Evolutionary conservation across 2,113 vertebrate species (phyloP).

Genomic region (Sturnira hondurensis): DNA sequence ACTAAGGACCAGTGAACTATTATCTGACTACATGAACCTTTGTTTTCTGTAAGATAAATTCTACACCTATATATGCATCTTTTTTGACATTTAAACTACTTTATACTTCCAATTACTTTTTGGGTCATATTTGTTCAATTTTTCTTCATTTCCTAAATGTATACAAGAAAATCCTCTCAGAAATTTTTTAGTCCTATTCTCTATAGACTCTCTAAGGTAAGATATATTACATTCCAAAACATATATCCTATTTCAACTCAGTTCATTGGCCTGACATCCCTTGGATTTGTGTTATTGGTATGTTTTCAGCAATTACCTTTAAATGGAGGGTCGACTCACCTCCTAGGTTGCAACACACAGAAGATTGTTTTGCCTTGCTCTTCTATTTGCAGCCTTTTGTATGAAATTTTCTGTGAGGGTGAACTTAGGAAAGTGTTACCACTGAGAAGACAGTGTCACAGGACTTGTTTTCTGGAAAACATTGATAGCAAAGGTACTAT

Average conservation of each 20-base stretch:
- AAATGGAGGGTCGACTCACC: not conserved
- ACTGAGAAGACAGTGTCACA: not conserved
- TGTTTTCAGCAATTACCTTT: conserved; percentile 13
- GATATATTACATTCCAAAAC: not conserved
- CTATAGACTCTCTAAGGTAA: not conserved
- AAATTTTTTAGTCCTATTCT: not conserved
- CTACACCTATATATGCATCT: not conserved
- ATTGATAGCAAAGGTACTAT: not conserved
- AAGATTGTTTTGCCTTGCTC: not conserved
- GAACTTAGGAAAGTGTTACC: not conserved
- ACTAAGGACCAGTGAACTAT: not conserved
- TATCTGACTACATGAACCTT: not conserved
- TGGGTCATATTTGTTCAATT: not conserved
- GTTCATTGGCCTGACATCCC: not conserved
- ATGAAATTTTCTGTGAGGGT: not conserved
- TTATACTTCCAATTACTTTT: not conserved
- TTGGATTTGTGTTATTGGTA: not conserved
- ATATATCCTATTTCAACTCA: not conserved
- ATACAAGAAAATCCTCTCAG: not conserved
- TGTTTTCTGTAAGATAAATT: not conserved
- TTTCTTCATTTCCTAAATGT: not conserved
- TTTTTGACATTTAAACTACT: not conserved
- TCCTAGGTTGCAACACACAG: not conserved
- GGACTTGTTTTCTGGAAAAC: not conserved
- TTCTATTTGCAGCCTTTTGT: not conserved